Evolutionary conservation across 2,888 invertebrate species (phyloP).

Genomic region (Hyposoter dolosus): DNA sequence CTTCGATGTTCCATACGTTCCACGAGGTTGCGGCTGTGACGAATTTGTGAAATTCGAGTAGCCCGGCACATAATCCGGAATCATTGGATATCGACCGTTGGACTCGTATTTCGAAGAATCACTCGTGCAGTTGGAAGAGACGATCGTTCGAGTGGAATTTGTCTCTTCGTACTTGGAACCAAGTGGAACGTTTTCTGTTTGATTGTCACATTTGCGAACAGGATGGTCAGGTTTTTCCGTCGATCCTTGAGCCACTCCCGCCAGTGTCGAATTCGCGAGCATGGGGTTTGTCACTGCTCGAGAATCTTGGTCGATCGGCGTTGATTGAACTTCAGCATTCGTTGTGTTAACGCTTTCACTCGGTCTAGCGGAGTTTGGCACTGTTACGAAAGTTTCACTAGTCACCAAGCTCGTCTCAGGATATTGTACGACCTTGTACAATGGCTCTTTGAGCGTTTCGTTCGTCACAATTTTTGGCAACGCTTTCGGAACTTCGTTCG

Average conservation of each 20-base stretch:
- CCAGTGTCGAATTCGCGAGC: slow-evolving; percentile 14
- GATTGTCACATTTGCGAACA: slow-evolving; percentile 35
- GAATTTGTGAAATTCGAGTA: slow-evolving; percentile 71
- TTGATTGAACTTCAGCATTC: slow-evolving; percentile 31
- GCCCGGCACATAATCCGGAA: slow-evolving; percentile 76
- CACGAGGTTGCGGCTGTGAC: neutral
- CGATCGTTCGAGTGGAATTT: slow-evolving; percentile 41
- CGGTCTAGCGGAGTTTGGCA: slow-evolving; percentile 46
- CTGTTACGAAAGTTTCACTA: slow-evolving; percentile 52
- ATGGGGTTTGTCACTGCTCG: slow-evolving; percentile 24
- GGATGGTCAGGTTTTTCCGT: slow-evolving; percentile 48
- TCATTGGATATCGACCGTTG: slow-evolving; percentile 71
- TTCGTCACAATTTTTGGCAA: slow-evolving; percentile 80
- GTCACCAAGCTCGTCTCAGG: slow-evolving; percentile 64
- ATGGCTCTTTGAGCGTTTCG: slow-evolving; percentile 80
- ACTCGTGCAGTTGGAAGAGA: slow-evolving; percentile 45
- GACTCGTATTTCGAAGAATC: slow-evolving; percentile 71
- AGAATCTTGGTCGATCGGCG: slow-evolving; percentile 39
- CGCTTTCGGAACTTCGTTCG: slow-evolving; percentile 73
- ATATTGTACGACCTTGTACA: slow-evolving; percentile 78
- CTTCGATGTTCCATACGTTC: slow-evolving; percentile 4
- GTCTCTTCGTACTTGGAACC: slow-evolving; percentile 53
- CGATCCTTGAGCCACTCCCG: slow-evolving; percentile 22
- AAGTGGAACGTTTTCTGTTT: slow-evolving; percentile 26
- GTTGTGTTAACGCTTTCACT: slow-evolving; percentile 34